Percentiles rank a stretch among this genome's conserved stretches.
Evolutionary conservation across 2,888 invertebrate genomes (phyloP).

Genomic region (Melikaiella ostensackeni): DNA sequence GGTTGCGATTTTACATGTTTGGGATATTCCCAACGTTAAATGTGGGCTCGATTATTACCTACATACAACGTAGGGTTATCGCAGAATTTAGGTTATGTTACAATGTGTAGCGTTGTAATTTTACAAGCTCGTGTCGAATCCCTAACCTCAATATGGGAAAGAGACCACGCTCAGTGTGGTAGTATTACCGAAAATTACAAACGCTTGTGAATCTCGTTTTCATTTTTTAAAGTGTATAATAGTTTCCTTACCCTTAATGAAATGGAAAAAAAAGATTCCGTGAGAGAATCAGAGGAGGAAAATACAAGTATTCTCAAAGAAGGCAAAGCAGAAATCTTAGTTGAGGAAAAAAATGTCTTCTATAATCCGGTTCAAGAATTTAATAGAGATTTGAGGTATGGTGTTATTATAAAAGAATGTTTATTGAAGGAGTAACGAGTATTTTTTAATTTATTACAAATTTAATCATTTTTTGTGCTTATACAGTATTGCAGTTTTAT

Average conservation of each 20-base stretch:
- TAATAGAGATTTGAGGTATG: slow-evolving; percentile 92
- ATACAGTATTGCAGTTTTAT: slow-evolving; percentile 85
- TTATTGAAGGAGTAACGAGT: background rate
- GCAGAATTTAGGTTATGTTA: too few relatives aligned
- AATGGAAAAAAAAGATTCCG: slow-evolving; percentile 4
- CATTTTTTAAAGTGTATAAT: too few relatives aligned
- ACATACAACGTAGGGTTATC: too few relatives aligned
- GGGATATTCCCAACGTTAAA: too few relatives aligned
- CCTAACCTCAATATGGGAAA: too few relatives aligned
- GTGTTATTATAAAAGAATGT: slow-evolving; percentile 4
- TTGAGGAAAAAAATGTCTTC: slow-evolving; percentile 89
- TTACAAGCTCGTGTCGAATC: too few relatives aligned
- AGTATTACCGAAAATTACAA: too few relatives aligned
- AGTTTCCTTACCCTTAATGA: background rate
- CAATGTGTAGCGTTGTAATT: too few relatives aligned
- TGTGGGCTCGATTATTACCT: too few relatives aligned
- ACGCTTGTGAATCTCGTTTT: too few relatives aligned
- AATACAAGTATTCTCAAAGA: slow-evolving; percentile 80
- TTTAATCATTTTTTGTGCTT: slow-evolving; percentile 54
- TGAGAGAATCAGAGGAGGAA: background rate
- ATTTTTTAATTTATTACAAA: slow-evolving; percentile 4
- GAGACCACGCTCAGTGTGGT: too few relatives aligned
- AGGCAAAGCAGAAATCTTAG: slow-evolving; percentile 87
- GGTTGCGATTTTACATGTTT: too few relatives aligned
- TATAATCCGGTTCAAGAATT: slow-evolving; percentile 99